phyloP scores from a whole-genome alignment of 2,113 vertebrate genomes.

The Acrocephalus arundinaceus region DNA sequence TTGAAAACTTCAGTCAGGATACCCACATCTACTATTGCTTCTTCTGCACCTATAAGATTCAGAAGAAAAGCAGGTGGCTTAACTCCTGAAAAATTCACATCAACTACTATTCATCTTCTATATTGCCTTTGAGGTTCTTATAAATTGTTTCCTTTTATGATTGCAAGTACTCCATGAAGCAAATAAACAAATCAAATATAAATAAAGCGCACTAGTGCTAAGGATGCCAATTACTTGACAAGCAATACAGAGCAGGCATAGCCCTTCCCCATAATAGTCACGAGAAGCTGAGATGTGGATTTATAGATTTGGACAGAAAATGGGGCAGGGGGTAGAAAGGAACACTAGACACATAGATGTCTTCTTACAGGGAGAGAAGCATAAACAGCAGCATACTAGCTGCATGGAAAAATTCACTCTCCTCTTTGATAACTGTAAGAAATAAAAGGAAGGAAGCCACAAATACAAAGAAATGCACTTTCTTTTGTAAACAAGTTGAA shows the following conservation, averaged over 20 bases:
- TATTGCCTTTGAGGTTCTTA: not conserved
- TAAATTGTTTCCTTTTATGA: not conserved
- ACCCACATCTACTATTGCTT: not conserved
- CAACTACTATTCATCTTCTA: not conserved
- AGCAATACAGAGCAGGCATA: not conserved
- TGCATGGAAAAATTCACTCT: not conserved
- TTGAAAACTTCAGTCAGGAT: not conserved
- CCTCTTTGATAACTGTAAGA: not conserved
- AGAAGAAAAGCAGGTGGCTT: not conserved
- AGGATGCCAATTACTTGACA: not conserved
- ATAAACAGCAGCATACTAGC: not conserved
- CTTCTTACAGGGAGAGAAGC: not conserved
- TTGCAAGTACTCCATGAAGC: not conserved
- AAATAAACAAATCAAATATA: not conserved
- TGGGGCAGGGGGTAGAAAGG: not conserved
- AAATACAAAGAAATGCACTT: not conserved
- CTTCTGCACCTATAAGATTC: not conserved
- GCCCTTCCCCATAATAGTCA: not conserved
- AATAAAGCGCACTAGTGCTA: not conserved
- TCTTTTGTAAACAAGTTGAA: not conserved
- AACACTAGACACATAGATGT: not conserved
- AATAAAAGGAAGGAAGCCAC: not conserved
- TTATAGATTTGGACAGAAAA: not conserved
- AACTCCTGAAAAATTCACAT: not conserved
- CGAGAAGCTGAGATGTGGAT: not conserved